Evolutionary conservation across 2,797 vertebrate species (phyloP).

Genomic region (Protonibea diacanthus): DNA sequence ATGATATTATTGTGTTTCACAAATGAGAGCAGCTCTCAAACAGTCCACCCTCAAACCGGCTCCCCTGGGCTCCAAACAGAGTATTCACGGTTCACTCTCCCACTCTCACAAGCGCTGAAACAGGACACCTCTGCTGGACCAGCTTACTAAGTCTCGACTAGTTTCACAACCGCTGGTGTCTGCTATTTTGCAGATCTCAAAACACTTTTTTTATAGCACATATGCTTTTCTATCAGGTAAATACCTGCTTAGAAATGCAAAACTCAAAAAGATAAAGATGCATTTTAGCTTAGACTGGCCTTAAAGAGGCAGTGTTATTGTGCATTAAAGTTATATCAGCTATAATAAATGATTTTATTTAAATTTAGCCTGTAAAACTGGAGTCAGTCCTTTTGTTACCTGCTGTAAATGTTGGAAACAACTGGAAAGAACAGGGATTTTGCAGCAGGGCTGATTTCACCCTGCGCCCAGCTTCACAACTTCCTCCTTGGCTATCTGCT

Average conservation of each 20-base stretch:
- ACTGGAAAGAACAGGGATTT: conserved; percentile 27
- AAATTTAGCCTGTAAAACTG: neutral
- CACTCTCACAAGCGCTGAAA: conserved; percentile 80
- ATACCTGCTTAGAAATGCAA: neutral
- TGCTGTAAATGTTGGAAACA: neutral
- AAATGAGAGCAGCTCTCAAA: conserved; percentile 82
- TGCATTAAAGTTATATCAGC: neutral
- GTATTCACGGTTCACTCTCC: conserved; percentile 86
- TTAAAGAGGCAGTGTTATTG: neutral
- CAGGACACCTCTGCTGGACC: conserved; percentile 82
- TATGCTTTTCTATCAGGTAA: neutral
- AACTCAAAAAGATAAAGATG: neutral
- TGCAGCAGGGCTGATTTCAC: conserved; percentile 29
- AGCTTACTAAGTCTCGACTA: conserved; percentile 64
- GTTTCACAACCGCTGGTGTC: conserved; percentile 56
- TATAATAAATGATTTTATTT: neutral
- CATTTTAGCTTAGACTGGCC: neutral
- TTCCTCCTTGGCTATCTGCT: conserved; percentile 50
- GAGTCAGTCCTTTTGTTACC: neutral
- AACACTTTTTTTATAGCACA: too few relatives aligned
- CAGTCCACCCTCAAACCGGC: conserved; percentile 82
- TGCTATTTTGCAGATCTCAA: conserved; percentile 40
- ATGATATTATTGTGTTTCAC: conserved; percentile 62
- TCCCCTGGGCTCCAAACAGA: conserved; percentile 87
- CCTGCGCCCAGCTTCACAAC: conserved; percentile 38